These are phyloP conservation scores for Sebastes minor DNA, from an alignment of 2,797 vertebrate genomes.

Conservation along the genomic window DNA sequence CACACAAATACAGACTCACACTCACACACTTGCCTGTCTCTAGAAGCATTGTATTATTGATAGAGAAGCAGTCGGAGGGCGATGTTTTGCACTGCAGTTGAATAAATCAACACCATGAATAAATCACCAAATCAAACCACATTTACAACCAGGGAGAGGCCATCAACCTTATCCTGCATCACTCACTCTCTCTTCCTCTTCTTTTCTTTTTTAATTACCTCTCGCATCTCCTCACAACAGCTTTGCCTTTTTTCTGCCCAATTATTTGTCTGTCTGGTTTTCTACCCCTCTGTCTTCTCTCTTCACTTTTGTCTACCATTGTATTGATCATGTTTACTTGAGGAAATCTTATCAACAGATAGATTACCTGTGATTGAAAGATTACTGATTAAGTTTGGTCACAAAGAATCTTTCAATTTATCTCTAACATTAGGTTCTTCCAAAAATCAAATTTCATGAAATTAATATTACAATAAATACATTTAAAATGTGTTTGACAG, in stretches of 20 bases:
- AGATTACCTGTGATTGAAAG: background rate
- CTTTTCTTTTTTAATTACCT: conserved; percentile 30
- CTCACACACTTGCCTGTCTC: conserved; percentile 42
- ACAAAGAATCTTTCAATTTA: background rate
- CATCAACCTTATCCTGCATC: conserved; percentile 53
- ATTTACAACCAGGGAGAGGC: conserved; percentile 60
- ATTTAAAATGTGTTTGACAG: background rate
- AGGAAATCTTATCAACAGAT: background rate
- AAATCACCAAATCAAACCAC: conserved; percentile 70
- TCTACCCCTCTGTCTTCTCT: background rate
- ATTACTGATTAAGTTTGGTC: background rate
- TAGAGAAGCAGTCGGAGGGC: conserved; percentile 60
- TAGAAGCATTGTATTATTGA: conserved; percentile 68
- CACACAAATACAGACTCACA: background rate
- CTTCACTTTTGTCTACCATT: background rate
- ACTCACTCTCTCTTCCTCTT: conserved; percentile 11
- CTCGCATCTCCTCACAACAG: background rate
- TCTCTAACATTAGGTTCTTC: background rate
- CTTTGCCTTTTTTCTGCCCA: background rate
- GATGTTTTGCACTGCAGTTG: conserved; percentile 66
- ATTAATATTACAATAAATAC: background rate
- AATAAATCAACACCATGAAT: conserved; percentile 74
- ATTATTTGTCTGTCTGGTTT: background rate
- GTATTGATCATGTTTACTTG: background rate
- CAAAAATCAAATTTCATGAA: background rate